phyloP scores from a whole-genome alignment of 2,797 vertebrate species.

The Danio kyathit region DNA sequence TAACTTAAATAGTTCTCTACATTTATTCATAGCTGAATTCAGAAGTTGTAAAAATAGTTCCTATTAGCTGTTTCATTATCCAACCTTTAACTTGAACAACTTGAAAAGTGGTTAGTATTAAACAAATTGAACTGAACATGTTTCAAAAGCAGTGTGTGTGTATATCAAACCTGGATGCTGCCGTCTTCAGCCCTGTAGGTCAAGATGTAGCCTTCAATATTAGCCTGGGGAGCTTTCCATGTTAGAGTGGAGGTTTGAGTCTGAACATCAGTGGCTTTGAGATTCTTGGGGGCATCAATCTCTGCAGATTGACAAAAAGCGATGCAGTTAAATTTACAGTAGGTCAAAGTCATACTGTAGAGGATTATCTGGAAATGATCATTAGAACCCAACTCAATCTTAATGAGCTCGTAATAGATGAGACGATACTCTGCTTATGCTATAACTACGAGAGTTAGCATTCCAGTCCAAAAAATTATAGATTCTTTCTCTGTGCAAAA shows the following conservation, averaged over 20 bases:
- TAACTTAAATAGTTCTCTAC: too few relatives aligned
- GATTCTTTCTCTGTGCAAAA: not conserved
- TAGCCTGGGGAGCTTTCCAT: slow-evolving; percentile 84
- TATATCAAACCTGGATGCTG: slow-evolving; percentile 70
- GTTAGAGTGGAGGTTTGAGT: slow-evolving; percentile 77
- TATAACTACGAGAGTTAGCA: not conserved
- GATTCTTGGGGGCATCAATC: slow-evolving; percentile 85
- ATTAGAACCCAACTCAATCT: not conserved
- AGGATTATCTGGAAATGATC: not conserved
- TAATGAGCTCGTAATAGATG: not conserved
- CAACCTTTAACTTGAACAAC: not conserved
- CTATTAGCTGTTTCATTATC: not conserved
- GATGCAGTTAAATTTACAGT: slow-evolving; percentile 19
- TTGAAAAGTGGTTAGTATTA: not conserved
- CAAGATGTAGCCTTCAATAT: slow-evolving; percentile 85
- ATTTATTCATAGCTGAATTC: too few relatives aligned
- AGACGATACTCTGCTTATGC: not conserved
- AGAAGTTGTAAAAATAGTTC: not conserved
- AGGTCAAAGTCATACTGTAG: not conserved
- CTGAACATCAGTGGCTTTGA: slow-evolving; percentile 77
- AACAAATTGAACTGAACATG: not conserved
- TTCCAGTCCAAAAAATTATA: slow-evolving; percentile 6
- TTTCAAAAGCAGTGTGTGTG: not conserved
- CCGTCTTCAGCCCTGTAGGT: slow-evolving; percentile 80
- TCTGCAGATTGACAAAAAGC: slow-evolving; percentile 73